These are phyloP conservation scores for Meliscaeva auricollis DNA, from an alignment of 2,888 invertebrate genomes.

Conservation along the genomic window DNA sequence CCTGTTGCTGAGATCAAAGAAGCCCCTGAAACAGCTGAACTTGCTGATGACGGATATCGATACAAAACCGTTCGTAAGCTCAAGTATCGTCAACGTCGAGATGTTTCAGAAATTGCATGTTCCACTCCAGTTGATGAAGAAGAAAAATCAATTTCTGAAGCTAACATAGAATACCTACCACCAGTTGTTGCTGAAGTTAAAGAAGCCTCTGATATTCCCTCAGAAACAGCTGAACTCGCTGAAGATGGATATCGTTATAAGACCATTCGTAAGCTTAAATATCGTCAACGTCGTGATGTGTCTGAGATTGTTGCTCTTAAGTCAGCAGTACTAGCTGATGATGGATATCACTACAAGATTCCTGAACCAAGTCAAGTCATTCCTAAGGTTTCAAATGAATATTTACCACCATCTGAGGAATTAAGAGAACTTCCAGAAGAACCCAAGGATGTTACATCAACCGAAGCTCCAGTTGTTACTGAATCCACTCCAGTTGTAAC, in stretches of 20 bases:
- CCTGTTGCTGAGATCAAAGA: slow-evolving; percentile 44
- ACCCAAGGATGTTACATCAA: slow-evolving; percentile 7
- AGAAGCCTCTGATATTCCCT: slow-evolving; percentile 42
- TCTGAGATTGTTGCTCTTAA: slow-evolving; percentile 52
- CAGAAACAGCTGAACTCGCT: slow-evolving; percentile 38
- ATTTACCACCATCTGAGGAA: slow-evolving; percentile 71
- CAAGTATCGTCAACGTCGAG: slow-evolving; percentile 44
- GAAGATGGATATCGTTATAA: slow-evolving; percentile 63
- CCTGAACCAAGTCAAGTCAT: slow-evolving; percentile 39
- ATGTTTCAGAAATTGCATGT: slow-evolving; percentile 31
- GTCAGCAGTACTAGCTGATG: slow-evolving; percentile 41
- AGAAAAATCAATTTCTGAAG: background rate
- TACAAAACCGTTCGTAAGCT: slow-evolving; percentile 64
- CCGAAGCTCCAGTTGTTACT: slow-evolving; percentile 29
- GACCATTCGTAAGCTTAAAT: slow-evolving; percentile 41
- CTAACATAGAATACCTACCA: slow-evolving; percentile 74
- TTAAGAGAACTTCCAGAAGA: slow-evolving; percentile 15
- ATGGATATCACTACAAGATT: slow-evolving; percentile 57
- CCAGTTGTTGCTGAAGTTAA: slow-evolving; percentile 31
- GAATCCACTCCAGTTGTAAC: slow-evolving; percentile 22
- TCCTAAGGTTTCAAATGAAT: slow-evolving; percentile 71
- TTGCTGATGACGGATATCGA: slow-evolving; percentile 64
- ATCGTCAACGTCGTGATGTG: slow-evolving; percentile 56
- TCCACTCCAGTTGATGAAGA: background rate
- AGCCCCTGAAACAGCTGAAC: slow-evolving; percentile 51